Evolutionary conservation across 2,113 vertebrate genomes (phyloP), one percentile per base, ranked within the genome.

Genomic region (Chionodraco myersi): DNA sequence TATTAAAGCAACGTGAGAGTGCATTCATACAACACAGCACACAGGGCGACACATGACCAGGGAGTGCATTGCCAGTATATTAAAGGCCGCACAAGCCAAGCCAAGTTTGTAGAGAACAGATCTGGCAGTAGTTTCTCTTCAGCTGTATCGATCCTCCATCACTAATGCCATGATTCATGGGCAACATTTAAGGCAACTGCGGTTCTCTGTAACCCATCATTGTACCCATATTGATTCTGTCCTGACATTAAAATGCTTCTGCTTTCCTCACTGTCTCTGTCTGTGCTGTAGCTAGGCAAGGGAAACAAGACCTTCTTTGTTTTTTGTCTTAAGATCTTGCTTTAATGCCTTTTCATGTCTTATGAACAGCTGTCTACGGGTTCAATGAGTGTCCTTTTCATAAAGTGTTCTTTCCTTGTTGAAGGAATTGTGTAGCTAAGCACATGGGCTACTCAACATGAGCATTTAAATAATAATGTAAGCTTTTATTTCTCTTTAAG

Each of bases 101-200:
- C 5, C 21, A 12, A 5, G n/a, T 48, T n/a, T 5, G 49, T 23
- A 62, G 41, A 34, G 13, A 3, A 4, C 54, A 49, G 30, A 57
- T 77, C 53, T 44, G 63, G 58, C 23, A 69, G 30, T 60, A 69
- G 47, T 53, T 64, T 26, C 2, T 54, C 11, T 34, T 63, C 44
- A 36, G 18, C 61, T 64, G 6, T 61, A 86, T 86, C 74, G 86
- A 90, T 90, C 80, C 75, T 53, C 51, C 72, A 61, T 82, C 48
- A 75, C 56, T 66, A 36, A 71, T 18, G 60, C 53, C 74, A 21
- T 83, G 85, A 84, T 57, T 54, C 56, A 87, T 66, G 57, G 77
- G 45, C 14, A 76, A 54, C 80, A 80, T 78, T 85, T 60, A 75
- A 57, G 77, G 53, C 73, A 21, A 58, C 14, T 65, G 62, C 26